Conservation (phyloP, 2,888 invertebrate genomes). For the Cordylochernes scorpioides region DNA sequence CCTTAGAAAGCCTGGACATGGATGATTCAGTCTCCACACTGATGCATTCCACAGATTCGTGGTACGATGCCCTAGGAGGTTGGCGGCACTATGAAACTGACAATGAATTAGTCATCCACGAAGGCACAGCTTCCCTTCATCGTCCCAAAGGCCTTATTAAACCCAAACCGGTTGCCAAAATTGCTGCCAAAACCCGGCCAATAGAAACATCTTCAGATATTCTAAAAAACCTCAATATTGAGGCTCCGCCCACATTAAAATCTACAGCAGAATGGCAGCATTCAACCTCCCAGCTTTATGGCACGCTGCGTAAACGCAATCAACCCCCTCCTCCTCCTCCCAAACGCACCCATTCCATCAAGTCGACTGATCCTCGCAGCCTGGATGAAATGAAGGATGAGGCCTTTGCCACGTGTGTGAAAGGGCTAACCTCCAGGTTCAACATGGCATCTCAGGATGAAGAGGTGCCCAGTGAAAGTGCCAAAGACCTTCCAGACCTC, state of each 20-base stretch:
- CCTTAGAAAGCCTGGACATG: slow-evolving; percentile 14
- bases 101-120: slow-evolving; percentile 11
- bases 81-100: slow-evolving; percentile 13
- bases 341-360: slow-evolving; percentile 24
- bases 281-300: slow-evolving; percentile 5
- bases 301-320: slow-evolving; percentile 17
- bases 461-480: slow-evolving; percentile 6
- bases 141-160: slow-evolving; percentile 52
- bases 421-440: slow-evolving; percentile 17
- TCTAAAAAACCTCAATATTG: neutral
- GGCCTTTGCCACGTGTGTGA: slow-evolving; percentile 22
- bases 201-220: no score
- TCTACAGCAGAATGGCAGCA: slow-evolving; percentile 6
- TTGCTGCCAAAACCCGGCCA: slow-evolving; percentile 16
- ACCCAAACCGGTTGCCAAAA: slow-evolving; percentile 54
- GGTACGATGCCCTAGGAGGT: slow-evolving; percentile 12
- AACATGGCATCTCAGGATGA: slow-evolving; percentile 15
- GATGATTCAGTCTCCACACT: slow-evolving; percentile 11
- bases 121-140: slow-evolving; percentile 41
- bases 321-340: slow-evolving; percentile 26
- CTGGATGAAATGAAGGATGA: slow-evolving; percentile 17
- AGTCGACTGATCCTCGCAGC: slow-evolving; percentile 13
- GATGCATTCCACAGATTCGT: slow-evolving; percentile 9
- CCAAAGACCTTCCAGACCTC: slow-evolving; percentile 7
- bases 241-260: slow-evolving; percentile 4